Percentiles rank a stretch among this genome's conserved stretches.
phyloP scores from a whole-genome alignment of 2,888 invertebrate species.

The Andrena flavipes region DNA sequence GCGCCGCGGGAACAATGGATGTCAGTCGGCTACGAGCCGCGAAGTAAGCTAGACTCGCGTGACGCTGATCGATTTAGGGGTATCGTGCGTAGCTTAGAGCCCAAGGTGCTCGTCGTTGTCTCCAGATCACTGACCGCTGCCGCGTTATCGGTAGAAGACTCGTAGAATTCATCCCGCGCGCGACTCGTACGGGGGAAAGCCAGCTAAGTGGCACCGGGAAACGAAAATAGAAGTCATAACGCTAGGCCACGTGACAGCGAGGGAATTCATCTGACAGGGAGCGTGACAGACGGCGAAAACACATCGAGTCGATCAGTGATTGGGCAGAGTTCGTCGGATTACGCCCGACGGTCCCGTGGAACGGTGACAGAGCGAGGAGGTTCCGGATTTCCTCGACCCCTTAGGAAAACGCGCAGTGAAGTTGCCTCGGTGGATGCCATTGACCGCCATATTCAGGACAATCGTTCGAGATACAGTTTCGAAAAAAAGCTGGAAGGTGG shows the following conservation, averaged over 20 bases:
- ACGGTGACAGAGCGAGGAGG: background rate
- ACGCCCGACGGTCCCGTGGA: background rate
- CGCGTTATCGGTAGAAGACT: background rate
- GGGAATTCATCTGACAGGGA: slow-evolving; percentile 13
- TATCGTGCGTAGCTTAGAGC: background rate
- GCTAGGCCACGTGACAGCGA: slow-evolving; percentile 30
- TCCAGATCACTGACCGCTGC: background rate
- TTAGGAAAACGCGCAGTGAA: slow-evolving; percentile 52
- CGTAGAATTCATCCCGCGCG: background rate
- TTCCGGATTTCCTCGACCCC: slow-evolving; percentile 31
- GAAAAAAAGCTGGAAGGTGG: slow-evolving; percentile 43
- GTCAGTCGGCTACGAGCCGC: slow-evolving; percentile 58
- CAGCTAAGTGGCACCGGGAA: background rate
- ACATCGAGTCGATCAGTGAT: background rate
- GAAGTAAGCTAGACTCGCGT: slow-evolving; percentile 30
- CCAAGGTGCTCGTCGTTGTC: background rate
- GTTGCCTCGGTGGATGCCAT: slow-evolving; percentile 63
- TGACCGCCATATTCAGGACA: slow-evolving; percentile 69
- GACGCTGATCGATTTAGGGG: slow-evolving; percentile 47
- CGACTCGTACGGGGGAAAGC: background rate
- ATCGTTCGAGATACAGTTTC: slow-evolving; percentile 38
- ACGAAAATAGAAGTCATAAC: slow-evolving; percentile 30
- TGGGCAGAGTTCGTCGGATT: background rate
- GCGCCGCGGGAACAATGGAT: slow-evolving; percentile 44
- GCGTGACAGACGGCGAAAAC: slow-evolving; percentile 9